These are phyloP conservation scores for Choloepus didactylus DNA, from an alignment of 2,797 vertebrate genomes.

Conservation along the genomic window DNA sequence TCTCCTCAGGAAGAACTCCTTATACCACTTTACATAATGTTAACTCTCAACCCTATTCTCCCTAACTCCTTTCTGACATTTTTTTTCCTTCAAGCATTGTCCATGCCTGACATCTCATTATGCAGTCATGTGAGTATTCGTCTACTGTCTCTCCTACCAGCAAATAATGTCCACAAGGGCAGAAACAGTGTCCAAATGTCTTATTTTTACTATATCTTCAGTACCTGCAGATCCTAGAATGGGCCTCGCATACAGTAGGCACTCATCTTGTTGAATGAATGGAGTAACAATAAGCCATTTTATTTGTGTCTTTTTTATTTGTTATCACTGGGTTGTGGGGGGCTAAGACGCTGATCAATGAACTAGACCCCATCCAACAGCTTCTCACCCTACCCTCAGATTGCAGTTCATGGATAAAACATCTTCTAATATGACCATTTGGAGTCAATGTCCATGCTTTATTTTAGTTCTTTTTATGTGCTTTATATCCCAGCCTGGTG, in stretches of 20 bases:
- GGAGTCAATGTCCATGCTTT: background rate
- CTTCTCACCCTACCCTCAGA: background rate
- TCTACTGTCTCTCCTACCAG: background rate
- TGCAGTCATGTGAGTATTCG: background rate
- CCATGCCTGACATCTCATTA: background rate
- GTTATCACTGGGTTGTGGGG: background rate
- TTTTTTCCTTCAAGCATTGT: background rate
- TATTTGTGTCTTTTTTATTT: background rate
- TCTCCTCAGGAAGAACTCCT: background rate
- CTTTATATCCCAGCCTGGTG: background rate
- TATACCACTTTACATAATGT: background rate
- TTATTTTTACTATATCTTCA: background rate
- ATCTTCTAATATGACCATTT: background rate
- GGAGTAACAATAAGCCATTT: background rate
- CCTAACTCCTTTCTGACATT: background rate
- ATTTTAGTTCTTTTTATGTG: background rate
- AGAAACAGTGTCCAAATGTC: background rate
- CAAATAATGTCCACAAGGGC: background rate
- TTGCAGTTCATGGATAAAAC: background rate
- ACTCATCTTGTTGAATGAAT: background rate
- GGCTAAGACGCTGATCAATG: background rate
- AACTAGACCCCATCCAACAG: background rate
- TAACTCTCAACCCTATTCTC: background rate
- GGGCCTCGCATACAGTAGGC: background rate
- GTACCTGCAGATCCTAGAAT: background rate